These are phyloP conservation scores for Lutjanus argentimaculatus DNA, from an alignment of 2,797 vertebrate genomes.

Conservation along the genomic window DNA sequence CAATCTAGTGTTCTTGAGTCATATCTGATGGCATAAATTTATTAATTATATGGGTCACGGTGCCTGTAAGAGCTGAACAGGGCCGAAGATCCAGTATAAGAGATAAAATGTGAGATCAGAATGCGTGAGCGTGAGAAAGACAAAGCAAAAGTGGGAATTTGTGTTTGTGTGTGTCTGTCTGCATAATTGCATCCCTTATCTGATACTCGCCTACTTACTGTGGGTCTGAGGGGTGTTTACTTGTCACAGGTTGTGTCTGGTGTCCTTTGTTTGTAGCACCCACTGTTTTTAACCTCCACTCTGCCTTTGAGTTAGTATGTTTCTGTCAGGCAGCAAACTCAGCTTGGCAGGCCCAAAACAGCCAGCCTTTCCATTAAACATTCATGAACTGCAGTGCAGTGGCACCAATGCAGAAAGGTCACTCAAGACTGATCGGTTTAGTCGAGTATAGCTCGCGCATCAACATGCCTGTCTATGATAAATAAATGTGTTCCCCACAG, in stretches of 20 bases:
- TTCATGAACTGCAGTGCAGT: conserved; percentile 82
- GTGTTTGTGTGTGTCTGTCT: conserved; percentile 15
- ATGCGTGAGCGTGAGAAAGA: not conserved
- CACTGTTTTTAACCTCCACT: conserved; percentile 65
- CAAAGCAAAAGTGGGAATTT: not conserved
- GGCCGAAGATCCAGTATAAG: not conserved
- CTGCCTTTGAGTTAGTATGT: conserved; percentile 73
- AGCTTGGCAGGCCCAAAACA: conserved; percentile 76
- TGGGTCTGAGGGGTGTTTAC: conserved; percentile 51
- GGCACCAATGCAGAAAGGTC: conserved; percentile 83
- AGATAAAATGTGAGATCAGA: conserved; percentile 17
- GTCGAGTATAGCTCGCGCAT: conserved; percentile 52
- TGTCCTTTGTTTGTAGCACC: conserved; percentile 53
- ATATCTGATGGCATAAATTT: conserved; percentile 30
- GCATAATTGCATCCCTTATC: conserved; percentile 48
- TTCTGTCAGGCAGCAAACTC: conserved; percentile 73
- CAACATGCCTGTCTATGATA: conserved; percentile 62
- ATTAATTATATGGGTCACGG: conserved; percentile 29
- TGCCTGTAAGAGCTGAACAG: conserved; percentile 5
- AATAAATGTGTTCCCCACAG: conserved; percentile 64
- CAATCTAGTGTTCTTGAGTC: conserved; percentile 12
- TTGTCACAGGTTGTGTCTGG: conserved; percentile 56
- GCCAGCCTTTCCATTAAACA: conserved; percentile 79
- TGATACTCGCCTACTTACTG: conserved; percentile 39
- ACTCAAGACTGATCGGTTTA: conserved; percentile 75